Evolutionary conservation across 2,113 vertebrate genomes (phyloP), one percentile per base, ranked within the genome.

Genomic region (Cyprinodon tularosa): DNA sequence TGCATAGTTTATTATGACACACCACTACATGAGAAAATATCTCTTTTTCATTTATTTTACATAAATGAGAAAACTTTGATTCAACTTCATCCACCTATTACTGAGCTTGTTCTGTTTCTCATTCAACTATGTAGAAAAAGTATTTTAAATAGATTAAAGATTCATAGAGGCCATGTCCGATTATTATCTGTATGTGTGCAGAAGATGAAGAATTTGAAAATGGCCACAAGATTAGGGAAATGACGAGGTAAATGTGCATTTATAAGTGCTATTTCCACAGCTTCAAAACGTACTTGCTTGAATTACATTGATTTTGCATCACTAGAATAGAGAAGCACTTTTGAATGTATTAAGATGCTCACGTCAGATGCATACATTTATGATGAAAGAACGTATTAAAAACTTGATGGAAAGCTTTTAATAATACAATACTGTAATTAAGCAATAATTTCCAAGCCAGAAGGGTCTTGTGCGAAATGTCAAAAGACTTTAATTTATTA

Each of bases 281-380:
- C 45, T 72, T 86, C 75, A 65, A 47, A 45, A 59, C 78, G 78
- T 67, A 82, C 45, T 39, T 71, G 40, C 62, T 22, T 40, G 64
- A 83, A 79, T 90, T 82, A 88, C 86, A 88, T 40, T 81, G 83
- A 88, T 84, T 90, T 87, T 88, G 75, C 87, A 88, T 90, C 84
- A 89, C 71, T 75, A 42, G 66, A 71, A 81, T 76, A 80, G 84
- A 48, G 12, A 79, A 82, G 47, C 40, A 64, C 40, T 72, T 78
- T 80, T 45, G 10, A 79, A 73, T 76, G 88, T 66, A 86, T 82
- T 79, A 77, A 60, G 39, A 80, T 70, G 10, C 57, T 74, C 66
- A 77, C 72, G 74, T 87, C 78, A 82, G 78, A 71, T 78, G 72
- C 72, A 66, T 76, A 57, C 76, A 79, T 86, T 85, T 69, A 78